A percentile compares a stretch with the other conserved stretches of the same genome.
phyloP scores from a whole-genome alignment of 2,113 vertebrate species.

The Vidua chalybeata region DNA sequence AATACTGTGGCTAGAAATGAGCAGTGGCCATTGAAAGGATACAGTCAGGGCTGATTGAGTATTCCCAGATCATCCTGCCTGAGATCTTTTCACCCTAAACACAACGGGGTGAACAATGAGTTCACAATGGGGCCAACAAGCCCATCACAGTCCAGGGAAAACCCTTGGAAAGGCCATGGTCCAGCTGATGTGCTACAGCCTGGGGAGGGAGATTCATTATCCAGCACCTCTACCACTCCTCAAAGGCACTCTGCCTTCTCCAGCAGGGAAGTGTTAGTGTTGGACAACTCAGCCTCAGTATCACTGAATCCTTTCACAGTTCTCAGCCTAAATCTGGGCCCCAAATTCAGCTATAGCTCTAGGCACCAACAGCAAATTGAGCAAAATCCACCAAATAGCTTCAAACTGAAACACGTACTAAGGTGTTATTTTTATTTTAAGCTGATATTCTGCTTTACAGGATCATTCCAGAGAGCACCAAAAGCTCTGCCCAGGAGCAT shows the following conservation, averaged over 20 bases:
- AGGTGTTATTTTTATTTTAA: background rate
- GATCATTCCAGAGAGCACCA: background rate
- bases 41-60: background rate
- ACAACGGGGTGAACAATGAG: background rate
- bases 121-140: background rate
- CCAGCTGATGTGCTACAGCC: background rate
- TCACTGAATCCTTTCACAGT: background rate
- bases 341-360: background rate
- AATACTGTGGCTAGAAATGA: background rate
- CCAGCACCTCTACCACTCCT: rapidly evolving
- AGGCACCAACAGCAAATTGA: background rate
- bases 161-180: background rate
- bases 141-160: background rate
- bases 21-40: background rate
- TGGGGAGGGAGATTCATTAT: background rate
- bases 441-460: background rate
- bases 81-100: background rate
- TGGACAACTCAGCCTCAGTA: background rate
- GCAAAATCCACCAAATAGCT: background rate
- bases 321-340: background rate
- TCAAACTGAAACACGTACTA: background rate
- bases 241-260: background rate
- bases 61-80: background rate
- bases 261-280: background rate
- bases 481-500: background rate